Percentiles rank a stretch among this genome's conserved stretches.
Evolutionary conservation across 2,113 vertebrate genomes (phyloP).

Genomic region (Apus apus): DNA sequence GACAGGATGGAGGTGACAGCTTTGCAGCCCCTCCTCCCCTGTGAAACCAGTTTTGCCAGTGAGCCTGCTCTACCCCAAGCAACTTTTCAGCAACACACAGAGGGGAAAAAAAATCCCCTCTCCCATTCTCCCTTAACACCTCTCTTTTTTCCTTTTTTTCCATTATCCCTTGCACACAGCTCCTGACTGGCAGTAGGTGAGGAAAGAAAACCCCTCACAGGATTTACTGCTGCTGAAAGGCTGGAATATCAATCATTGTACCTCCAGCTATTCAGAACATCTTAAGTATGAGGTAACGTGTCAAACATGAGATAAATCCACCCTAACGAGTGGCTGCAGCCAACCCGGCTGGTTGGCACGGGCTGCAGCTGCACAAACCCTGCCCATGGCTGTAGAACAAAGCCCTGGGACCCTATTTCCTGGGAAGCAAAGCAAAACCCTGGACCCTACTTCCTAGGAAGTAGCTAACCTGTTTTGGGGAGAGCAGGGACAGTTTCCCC

Average conservation of each 20-base stretch:
- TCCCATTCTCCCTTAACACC: accelerated
- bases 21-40: background rate
- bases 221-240: background rate
- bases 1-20: background rate
- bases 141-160: too few species aligned
- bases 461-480: background rate
- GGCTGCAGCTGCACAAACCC: too few species aligned
- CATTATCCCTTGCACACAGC: background rate
- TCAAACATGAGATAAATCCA: background rate
- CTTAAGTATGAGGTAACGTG: background rate
- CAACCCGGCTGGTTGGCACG: background rate
- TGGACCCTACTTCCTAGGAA: background rate
- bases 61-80: background rate
- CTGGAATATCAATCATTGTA: background rate
- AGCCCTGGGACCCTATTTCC: too few species aligned
- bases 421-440: background rate
- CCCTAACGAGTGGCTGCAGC: accelerated
- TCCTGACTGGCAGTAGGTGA: background rate
- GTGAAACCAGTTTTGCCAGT: background rate
- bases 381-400: too few species aligned
- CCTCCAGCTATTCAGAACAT: background rate
- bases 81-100: background rate
- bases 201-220: background rate
- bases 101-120: background rate
- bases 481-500: background rate